Evolutionary conservation across 92 coral and sea anemone species (phyloP), one percentile per base, ranked within the genome.

Genomic region (Epizoanthus ramosus): DNA sequence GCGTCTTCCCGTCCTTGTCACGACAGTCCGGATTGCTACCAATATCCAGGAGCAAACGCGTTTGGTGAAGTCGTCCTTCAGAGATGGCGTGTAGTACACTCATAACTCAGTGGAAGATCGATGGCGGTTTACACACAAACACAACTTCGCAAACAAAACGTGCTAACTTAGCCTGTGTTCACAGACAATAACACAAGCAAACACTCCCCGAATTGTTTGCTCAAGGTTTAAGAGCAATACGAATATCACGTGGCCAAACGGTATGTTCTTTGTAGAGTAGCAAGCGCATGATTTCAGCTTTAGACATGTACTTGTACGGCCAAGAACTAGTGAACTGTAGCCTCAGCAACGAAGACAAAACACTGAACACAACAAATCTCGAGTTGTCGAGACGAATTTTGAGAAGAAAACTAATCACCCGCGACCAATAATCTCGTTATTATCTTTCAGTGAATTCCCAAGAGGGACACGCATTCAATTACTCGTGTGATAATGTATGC

Each of bases 21-120:
- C 74, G 56, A 15, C 73, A 71, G 16, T 83, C 74, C 3, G 92
- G 92, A 8, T 88, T 84, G 14, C 88, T 85, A 0, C 94, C 97
- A 18, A 93, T 91, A 59, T 93, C 97, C 25, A 93, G 75, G 3
- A 93, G 66, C 43, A 93, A 79, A 19, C 97, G 86, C 17, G 88
- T 88, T 85, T 93, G 97, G 47, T 91, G 97, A 43, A 93, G 45
- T 33, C 97, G 74, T 25, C 85, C 94, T 18, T 75, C 63, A 25
- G 84, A 69, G 35, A 90, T 86, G 28, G 94, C 94, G 83, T 88
- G 89, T 14, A 85, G 86, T 18, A 89, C 72, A 5, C 92, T 85
- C 91, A 83, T 90, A 68, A 77, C 23, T 39, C 22, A 60, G 33
- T 19, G 39, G 6, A 22, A 60, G 8, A 60, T 43, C 33, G 54